Conservation (phyloP, 1,140 invertebrate genomes). For the Sminthurides bifidus region DNA sequence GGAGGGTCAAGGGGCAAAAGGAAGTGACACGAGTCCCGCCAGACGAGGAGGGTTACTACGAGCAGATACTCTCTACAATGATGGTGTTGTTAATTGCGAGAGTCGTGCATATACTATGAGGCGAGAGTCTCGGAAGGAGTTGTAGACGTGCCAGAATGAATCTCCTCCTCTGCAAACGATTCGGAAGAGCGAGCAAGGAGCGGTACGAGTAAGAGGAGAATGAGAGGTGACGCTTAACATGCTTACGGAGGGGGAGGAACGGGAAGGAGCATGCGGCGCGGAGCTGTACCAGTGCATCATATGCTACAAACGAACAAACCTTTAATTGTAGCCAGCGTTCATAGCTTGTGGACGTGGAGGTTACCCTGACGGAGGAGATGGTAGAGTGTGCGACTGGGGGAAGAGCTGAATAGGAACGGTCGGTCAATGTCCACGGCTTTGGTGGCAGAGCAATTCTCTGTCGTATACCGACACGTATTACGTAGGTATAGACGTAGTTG, state of each 20-base stretch:
- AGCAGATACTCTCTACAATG: no score
- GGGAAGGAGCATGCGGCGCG: no score
- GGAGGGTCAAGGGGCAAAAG: not conserved
- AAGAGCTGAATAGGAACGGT: conserved; percentile 6
- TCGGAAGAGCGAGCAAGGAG: not conserved
- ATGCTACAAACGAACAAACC: no score
- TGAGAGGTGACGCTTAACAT: not conserved
- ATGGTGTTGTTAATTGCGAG: conserved; percentile 15
- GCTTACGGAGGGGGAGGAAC: not conserved
- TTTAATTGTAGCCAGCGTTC: no score
- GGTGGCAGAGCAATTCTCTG: not conserved
- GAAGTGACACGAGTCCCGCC: conserved; percentile 25
- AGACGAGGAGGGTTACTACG: conserved; percentile 16
- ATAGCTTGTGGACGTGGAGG: no score
- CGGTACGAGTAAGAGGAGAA: not conserved
- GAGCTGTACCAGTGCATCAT: no score
- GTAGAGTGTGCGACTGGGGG: conserved; percentile 4
- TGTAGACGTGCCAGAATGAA: no score
- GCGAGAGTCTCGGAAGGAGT: not conserved
- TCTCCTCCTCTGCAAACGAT: conserved; percentile 8
- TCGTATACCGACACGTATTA: not conserved
- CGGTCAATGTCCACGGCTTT: conserved; percentile 19
- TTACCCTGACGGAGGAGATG: no score
- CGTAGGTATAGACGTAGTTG: no score
- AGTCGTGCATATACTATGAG: not conserved